A percentile compares a stretch with the other conserved stretches of the same genome.
Conservation (phyloP, 92 coral and sea anemone genomes). For the Siderastrea siderea region DNA sequence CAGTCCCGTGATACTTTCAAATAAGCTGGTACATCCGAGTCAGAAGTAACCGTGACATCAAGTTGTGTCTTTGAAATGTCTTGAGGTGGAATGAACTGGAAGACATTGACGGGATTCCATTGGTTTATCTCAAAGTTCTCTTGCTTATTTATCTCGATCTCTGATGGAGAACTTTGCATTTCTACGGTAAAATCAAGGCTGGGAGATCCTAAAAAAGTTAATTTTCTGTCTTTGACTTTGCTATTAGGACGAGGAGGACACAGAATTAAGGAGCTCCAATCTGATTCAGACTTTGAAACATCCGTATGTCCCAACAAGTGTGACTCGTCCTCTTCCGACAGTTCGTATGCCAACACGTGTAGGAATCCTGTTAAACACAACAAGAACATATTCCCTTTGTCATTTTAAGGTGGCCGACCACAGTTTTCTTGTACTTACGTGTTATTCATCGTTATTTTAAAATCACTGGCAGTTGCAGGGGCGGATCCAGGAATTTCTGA, state of each 20-base stretch:
- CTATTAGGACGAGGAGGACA: slow-evolving; percentile 11
- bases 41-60: slow-evolving; percentile 70
- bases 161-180: slow-evolving; percentile 3
- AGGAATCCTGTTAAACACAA: too few species aligned
- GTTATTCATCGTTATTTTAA: too few species aligned
- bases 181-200: slow-evolving; percentile 49
- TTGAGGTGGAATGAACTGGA: slow-evolving; percentile 44
- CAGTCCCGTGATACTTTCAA: slow-evolving; percentile 73
- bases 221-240: slow-evolving; percentile 13
- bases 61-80: slow-evolving; percentile 57
- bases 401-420: too few species aligned
- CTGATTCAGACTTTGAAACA: slow-evolving; percentile 6
- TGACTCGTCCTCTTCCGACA: neutral
- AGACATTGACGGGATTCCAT: slow-evolving; percentile 12
- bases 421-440: too few species aligned
- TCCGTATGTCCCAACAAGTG: neutral
- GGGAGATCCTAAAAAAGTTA: slow-evolving; percentile 73
- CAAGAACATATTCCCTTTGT: too few species aligned
- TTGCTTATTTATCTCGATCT: slow-evolving; percentile 16
- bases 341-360: too few species aligned
- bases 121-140: slow-evolving; percentile 3
- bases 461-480: too few species aligned
- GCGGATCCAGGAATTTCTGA: too few species aligned
- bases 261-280: slow-evolving; percentile 17
- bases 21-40: slow-evolving; percentile 37